Conservation (phyloP, 2,888 invertebrate genomes). For the Eueremaeus valkanovi region DNA sequence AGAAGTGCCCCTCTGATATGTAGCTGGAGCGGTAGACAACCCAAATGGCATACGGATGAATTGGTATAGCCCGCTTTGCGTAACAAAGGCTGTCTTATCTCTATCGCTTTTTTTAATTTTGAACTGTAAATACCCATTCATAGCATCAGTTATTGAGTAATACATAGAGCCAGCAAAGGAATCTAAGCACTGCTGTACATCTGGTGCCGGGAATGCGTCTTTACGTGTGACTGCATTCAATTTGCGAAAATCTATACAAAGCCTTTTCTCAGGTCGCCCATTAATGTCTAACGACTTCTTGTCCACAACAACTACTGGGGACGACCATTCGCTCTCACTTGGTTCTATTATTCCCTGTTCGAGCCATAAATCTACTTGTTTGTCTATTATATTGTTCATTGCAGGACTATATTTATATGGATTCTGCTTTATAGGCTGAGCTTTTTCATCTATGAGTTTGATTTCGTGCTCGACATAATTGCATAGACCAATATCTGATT, state of each 20-base stretch:
- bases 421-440: no score
- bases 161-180: neutral
- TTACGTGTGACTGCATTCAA: neutral
- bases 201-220: neutral
- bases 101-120: neutral
- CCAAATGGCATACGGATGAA: neutral
- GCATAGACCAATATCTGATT: no score
- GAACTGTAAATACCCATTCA: neutral
- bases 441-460: no score
- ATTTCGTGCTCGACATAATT: no score
- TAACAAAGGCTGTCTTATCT: neutral
- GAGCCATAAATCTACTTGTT: no score
- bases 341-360: no score
- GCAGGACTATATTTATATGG: no score
- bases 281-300: neutral
- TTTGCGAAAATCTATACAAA: neutral
- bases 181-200: neutral
- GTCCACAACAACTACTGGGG: constrained; percentile 24
- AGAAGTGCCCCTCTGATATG: neutral
- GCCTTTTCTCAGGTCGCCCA: neutral
- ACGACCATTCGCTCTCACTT: no score
- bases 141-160: neutral
- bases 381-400: no score
- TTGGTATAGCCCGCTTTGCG: neutral
- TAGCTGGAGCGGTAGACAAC: neutral